Evolutionary conservation across 2,888 invertebrate species (phyloP), one percentile per base, ranked within the genome.

Genomic region (Azorinus chamasolen): DNA sequence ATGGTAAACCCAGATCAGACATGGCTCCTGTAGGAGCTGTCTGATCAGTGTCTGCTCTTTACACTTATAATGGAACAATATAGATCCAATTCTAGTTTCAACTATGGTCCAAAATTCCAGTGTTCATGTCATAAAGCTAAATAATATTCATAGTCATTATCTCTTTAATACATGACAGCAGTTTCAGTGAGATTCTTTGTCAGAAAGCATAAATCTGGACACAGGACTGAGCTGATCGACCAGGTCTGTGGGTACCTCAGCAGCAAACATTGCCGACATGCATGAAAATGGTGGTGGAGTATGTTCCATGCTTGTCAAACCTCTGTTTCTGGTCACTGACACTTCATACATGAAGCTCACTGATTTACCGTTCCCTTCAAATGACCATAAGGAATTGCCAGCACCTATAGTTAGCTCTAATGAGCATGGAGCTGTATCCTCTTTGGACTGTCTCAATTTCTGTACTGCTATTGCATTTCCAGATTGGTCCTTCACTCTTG

Each of bases 271-370:
- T 32, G 63, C 62, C 2, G 69, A 57, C 12, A 78, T 50, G 46
- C 78, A 73, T 18, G 73, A 46, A 45, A 73, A 78, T 55, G 78
- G 78, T 5, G 78, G 78, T 24, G 78, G 78, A 1, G 73, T 68
- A 41, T 78, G 73, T 20, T 61, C 37, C 6, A 3, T 51, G 22
- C 50, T 45, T 14, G 61, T 53, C 12, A 69, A 57, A 20, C 54
- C 54, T 16, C 24, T 32, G 27, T 58, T 64, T 37, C 55, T 53
- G 54, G 69, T 65, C 16, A 78, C 24, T 16, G 48, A 54, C 16
- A 78, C 55, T 48, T 78, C 65, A n/a, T 61, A 55, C 20, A 78
- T 62, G 2, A 64, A 63, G 24, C 78, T 78, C 24, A 73, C 78
- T 39, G 46, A 69, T n/a, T 65, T 61, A 20, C 64, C 48, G 32